phyloP scores from a whole-genome alignment of 2,797 vertebrate species.

The Danio albolineatus region DNA sequence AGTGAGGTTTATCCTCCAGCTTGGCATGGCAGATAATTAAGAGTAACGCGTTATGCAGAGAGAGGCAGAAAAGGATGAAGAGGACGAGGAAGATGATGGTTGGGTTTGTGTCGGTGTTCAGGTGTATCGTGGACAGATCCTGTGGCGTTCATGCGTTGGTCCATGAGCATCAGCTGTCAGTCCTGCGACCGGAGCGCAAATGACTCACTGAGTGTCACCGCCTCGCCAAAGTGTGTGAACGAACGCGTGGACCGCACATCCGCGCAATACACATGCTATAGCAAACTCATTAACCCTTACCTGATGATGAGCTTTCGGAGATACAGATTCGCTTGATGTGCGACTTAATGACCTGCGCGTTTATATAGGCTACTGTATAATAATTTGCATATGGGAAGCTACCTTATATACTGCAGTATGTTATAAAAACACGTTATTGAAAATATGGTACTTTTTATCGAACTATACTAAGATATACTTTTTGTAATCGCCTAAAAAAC shows the following conservation, averaged over 20 bases:
- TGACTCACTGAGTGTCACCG: conserved; percentile 51
- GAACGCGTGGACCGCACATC: conserved; percentile 25
- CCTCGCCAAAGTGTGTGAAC: conserved; percentile 42
- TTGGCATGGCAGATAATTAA: conserved; percentile 79
- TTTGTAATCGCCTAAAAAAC: too few species aligned
- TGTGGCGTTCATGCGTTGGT: conserved; percentile 48
- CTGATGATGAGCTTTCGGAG: background rate
- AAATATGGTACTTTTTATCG: too few species aligned
- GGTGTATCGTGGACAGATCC: conserved; percentile 47
- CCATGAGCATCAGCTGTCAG: conserved; percentile 45
- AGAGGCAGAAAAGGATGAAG: background rate
- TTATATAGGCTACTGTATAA: background rate
- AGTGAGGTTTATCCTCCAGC: conserved; percentile 91
- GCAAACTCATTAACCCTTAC: conserved; percentile 3
- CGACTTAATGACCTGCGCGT: background rate
- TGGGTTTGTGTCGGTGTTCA: background rate
- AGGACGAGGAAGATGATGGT: conserved; percentile 2
- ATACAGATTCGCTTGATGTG: background rate
- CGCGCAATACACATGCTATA: background rate
- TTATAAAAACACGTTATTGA: too few species aligned
- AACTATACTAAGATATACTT: too few species aligned
- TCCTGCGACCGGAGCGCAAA: conserved; percentile 35
- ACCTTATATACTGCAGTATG: too few species aligned
- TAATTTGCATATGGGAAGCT: background rate
- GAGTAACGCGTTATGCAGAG: conserved; percentile 18